Evolutionary conservation across 1,140 invertebrate genomes (phyloP), one percentile per base, ranked within the genome.

Genomic region (Bradysia coprophila): DNA sequence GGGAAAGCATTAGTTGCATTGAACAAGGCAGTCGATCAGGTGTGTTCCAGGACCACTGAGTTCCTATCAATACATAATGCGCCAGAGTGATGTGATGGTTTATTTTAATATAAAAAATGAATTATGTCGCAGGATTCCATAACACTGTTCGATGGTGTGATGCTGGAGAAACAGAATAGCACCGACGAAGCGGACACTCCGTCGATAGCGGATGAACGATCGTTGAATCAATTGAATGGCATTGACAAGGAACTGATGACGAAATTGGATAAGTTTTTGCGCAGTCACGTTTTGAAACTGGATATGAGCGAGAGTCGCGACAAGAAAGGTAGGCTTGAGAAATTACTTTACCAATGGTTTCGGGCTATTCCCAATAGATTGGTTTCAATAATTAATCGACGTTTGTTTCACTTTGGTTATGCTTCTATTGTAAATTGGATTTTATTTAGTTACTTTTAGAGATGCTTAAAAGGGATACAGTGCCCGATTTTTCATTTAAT

Each of bases 1-100:
- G 64, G 67, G 28, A 72, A 71, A 51, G 69, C 71, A 16, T 51
- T 72, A 19, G 61, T 56, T 42, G 70, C 67, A 0, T 49, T 72
- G 9, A 58, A 59, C 20, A 64, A 68, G 34, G 70, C 70, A 34
- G 54, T 71, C 24, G 66, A 72, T 41, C 68, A 69, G 62, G 63
- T 68, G 36, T 15, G 15, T 10, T 24, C 20, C 13, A 13, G 13
- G 6, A 6, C n/a, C n/a, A n/a, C n/a, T n/a, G n/a, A n/a, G n/a
- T n/a, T n/a, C n/a, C n/a, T n/a, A n/a, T n/a, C n/a, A n/a, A n/a
- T n/a, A n/a, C n/a, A n/a, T n/a, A n/a, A n/a, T n/a, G n/a, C n/a
- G n/a, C n/a, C n/a, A n/a, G n/a, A n/a, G n/a, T n/a, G n/a, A n/a
- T n/a, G n/a, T n/a, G n/a, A n/a, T n/a, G n/a, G n/a, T n/a, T n/a